phyloP scores from a whole-genome alignment of 2,888 invertebrate genomes.

The Allophyes oxyacanthae region DNA sequence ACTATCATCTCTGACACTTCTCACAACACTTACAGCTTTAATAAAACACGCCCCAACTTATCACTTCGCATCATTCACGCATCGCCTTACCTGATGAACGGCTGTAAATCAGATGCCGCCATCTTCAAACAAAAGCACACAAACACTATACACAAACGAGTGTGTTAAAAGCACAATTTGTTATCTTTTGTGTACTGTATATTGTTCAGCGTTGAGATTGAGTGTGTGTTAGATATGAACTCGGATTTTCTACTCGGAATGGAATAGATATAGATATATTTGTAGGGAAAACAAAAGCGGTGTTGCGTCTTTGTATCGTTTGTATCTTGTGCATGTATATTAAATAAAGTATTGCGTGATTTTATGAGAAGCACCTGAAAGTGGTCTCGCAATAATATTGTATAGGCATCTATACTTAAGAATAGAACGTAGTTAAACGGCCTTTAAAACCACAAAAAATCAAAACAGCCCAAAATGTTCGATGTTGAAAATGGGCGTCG shows the following conservation, averaged over 20 bases:
- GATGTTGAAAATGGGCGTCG: too few species aligned
- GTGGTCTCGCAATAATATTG: too few species aligned
- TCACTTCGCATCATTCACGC: conserved; percentile 45
- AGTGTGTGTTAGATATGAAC: conserved; percentile 47
- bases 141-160: conserved; percentile 48
- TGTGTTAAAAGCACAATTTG: conserved; percentile 60
- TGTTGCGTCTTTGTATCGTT: not conserved
- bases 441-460: too few species aligned
- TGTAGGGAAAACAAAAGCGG: not conserved
- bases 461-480: too few species aligned
- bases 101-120: conserved; percentile 43
- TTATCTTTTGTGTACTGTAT: conserved; percentile 56
- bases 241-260: conserved; percentile 12
- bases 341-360: too few species aligned
- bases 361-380: too few species aligned
- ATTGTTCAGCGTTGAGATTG: conserved; percentile 45
- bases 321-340: not conserved
- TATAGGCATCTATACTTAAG: too few species aligned
- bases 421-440: too few species aligned
- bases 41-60: conserved; percentile 3
- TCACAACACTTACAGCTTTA: not conserved
- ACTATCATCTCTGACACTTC: too few species aligned
- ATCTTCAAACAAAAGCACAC: conserved; percentile 52
- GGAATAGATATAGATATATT: conserved; percentile 12
- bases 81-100: conserved; percentile 48